Evolutionary conservation across 2,113 vertebrate species (phyloP).

Genomic region (Chinchilla lanigera): DNA sequence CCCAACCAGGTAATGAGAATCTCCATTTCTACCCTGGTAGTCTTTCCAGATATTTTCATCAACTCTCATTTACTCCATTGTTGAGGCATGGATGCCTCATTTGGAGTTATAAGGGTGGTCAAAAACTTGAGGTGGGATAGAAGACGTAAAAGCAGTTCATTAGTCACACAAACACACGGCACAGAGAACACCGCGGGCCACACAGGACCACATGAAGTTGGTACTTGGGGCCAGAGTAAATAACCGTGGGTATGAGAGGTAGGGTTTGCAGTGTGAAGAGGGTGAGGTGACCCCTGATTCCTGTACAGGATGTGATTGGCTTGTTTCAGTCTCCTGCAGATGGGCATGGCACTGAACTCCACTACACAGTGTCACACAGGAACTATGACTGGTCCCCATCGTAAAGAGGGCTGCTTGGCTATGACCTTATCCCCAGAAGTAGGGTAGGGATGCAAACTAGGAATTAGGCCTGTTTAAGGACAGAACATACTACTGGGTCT

Average conservation of each 20-base stretch:
- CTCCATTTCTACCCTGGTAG: not conserved
- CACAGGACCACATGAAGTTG: rapidly evolving
- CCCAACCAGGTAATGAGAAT: not conserved
- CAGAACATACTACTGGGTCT: not conserved
- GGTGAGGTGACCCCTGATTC: not conserved
- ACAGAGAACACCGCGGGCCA: not conserved
- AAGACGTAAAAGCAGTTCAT: not conserved
- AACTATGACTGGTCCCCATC: not conserved
- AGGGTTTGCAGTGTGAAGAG: not conserved
- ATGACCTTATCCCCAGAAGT: not conserved
- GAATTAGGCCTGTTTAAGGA: not conserved
- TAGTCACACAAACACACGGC: not conserved
- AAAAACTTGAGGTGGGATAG: not conserved
- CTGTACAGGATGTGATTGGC: not conserved
- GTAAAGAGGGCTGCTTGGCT: not conserved
- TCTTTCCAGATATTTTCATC: not conserved
- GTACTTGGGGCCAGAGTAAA: not conserved
- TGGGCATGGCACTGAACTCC: not conserved
- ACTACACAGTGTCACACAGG: not conserved
- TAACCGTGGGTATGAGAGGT: not conserved
- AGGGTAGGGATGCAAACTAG: not conserved
- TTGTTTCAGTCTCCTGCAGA: not conserved
- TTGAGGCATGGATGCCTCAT: not conserved
- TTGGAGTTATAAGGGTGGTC: not conserved
- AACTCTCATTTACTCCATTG: not conserved